These are phyloP conservation scores for Hipposideros armiger DNA, from an alignment of 2,113 vertebrate genomes.

Conservation along the genomic window DNA sequence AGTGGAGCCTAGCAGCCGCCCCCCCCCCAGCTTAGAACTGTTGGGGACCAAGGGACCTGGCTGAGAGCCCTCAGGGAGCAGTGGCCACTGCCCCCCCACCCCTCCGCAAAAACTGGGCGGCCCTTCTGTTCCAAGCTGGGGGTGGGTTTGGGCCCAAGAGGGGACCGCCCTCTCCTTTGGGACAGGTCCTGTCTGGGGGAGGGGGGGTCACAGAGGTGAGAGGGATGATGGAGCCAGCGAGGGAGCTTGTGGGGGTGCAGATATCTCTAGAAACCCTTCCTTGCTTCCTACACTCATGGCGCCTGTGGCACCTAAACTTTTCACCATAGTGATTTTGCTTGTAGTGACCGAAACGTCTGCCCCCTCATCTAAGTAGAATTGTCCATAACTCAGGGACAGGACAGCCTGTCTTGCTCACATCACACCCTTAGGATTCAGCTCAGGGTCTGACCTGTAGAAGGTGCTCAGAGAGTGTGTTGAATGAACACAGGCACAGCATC, in stretches of 20 bases:
- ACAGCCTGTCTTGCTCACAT: not conserved
- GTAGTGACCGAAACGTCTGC: not conserved
- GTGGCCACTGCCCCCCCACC: not conserved
- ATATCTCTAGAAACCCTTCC: not conserved
- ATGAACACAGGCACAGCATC: not conserved
- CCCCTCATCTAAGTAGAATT: not conserved
- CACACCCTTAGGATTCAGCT: not conserved
- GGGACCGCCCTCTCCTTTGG: not conserved
- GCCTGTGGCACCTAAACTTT: not conserved
- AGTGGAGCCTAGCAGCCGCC: conserved; percentile 42
- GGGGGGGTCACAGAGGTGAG: too few species aligned
- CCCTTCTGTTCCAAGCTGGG: not conserved
- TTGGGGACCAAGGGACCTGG: not conserved
- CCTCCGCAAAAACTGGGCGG: rapidly evolving
- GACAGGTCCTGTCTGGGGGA: not conserved
- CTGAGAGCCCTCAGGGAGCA: not conserved
- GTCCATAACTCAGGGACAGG: rapidly evolving
- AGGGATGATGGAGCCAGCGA: rapidly evolving
- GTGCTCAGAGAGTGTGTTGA: not conserved
- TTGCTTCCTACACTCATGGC: not conserved
- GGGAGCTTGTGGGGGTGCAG: not conserved
- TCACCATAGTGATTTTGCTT: not conserved
- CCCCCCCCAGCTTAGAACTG: not conserved
- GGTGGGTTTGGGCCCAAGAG: not conserved
- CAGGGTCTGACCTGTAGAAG: not conserved